Conservation (phyloP, 2,113 vertebrate species). For the Apteryx owenii region DNA sequence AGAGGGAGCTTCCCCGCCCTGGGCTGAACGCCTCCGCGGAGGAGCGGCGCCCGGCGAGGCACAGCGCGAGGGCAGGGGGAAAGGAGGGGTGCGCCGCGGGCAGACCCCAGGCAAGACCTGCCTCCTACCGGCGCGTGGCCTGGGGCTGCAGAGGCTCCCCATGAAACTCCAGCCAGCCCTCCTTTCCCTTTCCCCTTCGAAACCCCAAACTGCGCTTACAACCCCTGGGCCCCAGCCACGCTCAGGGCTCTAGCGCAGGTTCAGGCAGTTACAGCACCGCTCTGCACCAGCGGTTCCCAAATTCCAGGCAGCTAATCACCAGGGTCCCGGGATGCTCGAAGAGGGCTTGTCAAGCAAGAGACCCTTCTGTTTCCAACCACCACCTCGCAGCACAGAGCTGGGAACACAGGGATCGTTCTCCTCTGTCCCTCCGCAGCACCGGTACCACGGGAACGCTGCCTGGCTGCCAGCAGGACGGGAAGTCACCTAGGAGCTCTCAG, state of each 20-base stretch:
- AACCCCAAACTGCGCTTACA: neutral
- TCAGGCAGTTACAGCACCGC: neutral
- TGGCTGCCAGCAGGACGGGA: neutral
- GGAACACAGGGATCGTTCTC: fast-evolving
- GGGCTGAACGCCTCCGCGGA: fast-evolving
- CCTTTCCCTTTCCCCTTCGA: neutral
- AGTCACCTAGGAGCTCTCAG: neutral
- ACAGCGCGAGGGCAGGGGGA: fast-evolving
- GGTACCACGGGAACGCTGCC: fast-evolving
- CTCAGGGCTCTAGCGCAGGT: neutral
- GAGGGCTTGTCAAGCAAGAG: fast-evolving
- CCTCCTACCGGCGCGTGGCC: neutral
- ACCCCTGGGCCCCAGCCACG: neutral
- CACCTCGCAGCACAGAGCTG: neutral
- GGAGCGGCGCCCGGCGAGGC: neutral
- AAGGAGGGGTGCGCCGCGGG: neutral
- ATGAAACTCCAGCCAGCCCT: fast-evolving
- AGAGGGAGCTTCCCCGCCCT: neutral
- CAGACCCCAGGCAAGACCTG: neutral
- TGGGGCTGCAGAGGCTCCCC: neutral
- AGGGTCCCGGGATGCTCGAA: neutral
- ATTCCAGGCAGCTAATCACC: fast-evolving
- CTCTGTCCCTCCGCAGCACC: fast-evolving
- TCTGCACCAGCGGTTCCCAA: neutral
- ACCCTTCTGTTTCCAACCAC: neutral